Evolutionary conservation across 1,140 invertebrate species (phyloP).

Genomic region (Drosophila elegans): DNA sequence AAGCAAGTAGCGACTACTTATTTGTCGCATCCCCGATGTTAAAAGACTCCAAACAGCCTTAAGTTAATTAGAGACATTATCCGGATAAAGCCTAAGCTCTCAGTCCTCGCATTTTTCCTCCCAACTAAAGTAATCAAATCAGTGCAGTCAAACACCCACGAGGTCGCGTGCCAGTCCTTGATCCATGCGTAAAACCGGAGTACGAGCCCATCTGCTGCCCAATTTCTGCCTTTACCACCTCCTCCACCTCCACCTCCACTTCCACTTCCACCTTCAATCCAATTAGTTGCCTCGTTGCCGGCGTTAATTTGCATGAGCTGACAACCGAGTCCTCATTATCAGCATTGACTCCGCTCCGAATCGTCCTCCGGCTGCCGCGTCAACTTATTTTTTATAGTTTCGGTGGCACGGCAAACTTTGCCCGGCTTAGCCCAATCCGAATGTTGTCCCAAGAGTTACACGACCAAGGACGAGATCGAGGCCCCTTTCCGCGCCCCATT

Average conservation of each 20-base stretch:
- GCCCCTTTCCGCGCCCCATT: conserved; percentile 1
- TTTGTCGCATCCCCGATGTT: background rate
- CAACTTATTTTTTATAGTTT: conserved; percentile 46
- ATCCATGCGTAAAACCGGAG: background rate
- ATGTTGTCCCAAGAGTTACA: conserved; percentile 10
- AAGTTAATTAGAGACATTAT: conserved; percentile 40
- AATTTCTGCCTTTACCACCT: background rate
- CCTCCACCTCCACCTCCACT: background rate
- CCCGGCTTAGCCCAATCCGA: conserved; percentile 20
- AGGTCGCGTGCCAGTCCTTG: conserved; percentile 32
- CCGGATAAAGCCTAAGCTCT: conserved; percentile 11
- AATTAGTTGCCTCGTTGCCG: conserved; percentile 61
- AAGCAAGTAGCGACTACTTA: too few species aligned
- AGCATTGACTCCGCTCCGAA: conserved; percentile 30
- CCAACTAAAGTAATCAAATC: conserved; percentile 66
- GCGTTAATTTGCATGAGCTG: conserved; percentile 73
- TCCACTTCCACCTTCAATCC: conserved; percentile 2
- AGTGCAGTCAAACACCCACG: conserved; percentile 40
- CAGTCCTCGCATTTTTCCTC: too few species aligned
- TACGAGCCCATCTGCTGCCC: too few species aligned
- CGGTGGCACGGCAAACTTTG: conserved; percentile 29
- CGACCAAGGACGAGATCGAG: too few species aligned
- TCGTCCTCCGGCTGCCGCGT: conserved; percentile 4
- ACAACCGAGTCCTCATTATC: conserved; percentile 66
- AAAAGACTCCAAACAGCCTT: conserved; percentile 1